These are phyloP conservation scores for Micrasema longulum DNA, from an alignment of 1,140 invertebrate genomes.

Conservation along the genomic window DNA sequence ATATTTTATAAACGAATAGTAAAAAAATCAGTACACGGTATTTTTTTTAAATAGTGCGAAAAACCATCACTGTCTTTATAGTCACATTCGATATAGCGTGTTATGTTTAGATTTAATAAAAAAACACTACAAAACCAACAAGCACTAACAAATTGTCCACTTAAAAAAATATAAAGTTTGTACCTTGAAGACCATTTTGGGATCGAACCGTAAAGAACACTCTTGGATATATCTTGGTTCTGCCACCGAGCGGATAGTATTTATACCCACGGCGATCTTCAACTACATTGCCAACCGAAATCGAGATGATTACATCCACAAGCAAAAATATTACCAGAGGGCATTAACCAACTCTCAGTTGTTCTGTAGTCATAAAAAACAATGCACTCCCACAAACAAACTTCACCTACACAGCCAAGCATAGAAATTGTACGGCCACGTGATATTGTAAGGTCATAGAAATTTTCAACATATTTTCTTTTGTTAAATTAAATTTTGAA, in stretches of 20 bases:
- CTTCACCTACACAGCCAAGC: background rate
- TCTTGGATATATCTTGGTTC: slow-evolving; percentile 12
- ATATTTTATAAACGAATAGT: too few species aligned
- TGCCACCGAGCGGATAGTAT: slow-evolving; percentile 1
- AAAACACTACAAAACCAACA: too few species aligned
- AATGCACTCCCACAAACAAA: background rate
- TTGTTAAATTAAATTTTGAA: too few species aligned
- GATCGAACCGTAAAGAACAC: slow-evolving; percentile 24
- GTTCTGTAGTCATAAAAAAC: slow-evolving; percentile 29
- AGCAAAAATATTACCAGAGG: slow-evolving; percentile 19
- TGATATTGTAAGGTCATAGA: too few species aligned
- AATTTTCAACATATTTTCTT: too few species aligned
- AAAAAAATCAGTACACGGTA: too few species aligned
- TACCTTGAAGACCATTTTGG: slow-evolving; percentile 45
- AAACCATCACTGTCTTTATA: too few species aligned
- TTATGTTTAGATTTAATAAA: too few species aligned
- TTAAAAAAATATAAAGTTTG: background rate
- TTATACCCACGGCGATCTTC: slow-evolving; percentile 31
- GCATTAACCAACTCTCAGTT: background rate
- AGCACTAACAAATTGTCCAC: too few species aligned
- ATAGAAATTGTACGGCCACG: too few species aligned
- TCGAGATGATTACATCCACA: slow-evolving; percentile 35
- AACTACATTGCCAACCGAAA: slow-evolving; percentile 28
- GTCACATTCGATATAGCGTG: too few species aligned
- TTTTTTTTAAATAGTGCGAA: too few species aligned